These are phyloP conservation scores for Salarias fasciatus DNA, from an alignment of 2,797 vertebrate genomes.

Conservation along the genomic window DNA sequence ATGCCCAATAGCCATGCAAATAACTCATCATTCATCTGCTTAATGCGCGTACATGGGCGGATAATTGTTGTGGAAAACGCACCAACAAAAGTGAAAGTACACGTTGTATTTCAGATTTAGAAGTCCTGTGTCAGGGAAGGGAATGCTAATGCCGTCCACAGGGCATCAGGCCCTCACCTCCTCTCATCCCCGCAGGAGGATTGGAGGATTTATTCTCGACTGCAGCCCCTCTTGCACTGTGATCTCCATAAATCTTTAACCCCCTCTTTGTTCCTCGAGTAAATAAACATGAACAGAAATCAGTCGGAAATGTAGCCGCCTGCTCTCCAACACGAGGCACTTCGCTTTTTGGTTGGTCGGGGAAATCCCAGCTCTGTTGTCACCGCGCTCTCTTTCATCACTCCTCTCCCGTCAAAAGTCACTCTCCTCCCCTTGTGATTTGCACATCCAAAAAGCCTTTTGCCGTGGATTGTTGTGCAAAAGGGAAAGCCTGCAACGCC, in stretches of 20 bases:
- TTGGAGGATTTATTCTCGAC: slow-evolving; percentile 53
- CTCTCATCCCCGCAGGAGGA: slow-evolving; percentile 39
- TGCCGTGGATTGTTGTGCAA: slow-evolving; percentile 6
- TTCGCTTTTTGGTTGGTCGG: slow-evolving; percentile 35
- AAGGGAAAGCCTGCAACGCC: slow-evolving; percentile 21
- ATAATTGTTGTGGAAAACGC: slow-evolving; percentile 25
- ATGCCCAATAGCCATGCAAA: slow-evolving; percentile 50
- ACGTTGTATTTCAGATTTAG: slow-evolving; percentile 38
- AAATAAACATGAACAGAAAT: slow-evolving; percentile 34
- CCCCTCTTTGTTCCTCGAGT: slow-evolving; percentile 50
- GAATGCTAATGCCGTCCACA: slow-evolving; percentile 48
- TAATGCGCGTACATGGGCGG: slow-evolving; percentile 19
- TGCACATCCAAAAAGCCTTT: slow-evolving; percentile 14
- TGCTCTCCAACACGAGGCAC: slow-evolving; percentile 22
- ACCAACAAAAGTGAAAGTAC: slow-evolving; percentile 26
- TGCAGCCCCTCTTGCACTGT: slow-evolving; percentile 33
- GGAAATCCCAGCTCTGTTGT: slow-evolving; percentile 41
- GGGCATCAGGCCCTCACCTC: slow-evolving; percentile 47
- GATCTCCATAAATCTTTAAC: slow-evolving; percentile 61
- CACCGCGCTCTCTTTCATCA: slow-evolving; percentile 25
- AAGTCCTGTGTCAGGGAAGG: slow-evolving; percentile 27
- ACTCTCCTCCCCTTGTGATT: slow-evolving; percentile 5
- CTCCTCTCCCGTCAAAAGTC: slow-evolving; percentile 6
- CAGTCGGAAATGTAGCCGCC: not conserved
- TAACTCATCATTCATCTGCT: slow-evolving; percentile 41